phyloP scores from a whole-genome alignment of 2,797 vertebrate species.

The Myotis daubentonii region DNA sequence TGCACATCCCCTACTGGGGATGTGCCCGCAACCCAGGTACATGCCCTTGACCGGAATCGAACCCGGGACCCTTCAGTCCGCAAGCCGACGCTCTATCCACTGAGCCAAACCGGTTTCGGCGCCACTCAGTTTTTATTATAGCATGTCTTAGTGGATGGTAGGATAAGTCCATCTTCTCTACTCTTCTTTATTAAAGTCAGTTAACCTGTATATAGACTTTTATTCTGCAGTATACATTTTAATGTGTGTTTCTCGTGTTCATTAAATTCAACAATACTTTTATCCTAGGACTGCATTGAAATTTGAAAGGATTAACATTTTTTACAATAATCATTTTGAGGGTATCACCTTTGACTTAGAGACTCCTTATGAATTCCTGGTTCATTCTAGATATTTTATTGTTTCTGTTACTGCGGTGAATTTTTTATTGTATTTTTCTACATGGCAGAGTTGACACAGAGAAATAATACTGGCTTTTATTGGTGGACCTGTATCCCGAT shows the following conservation, averaged over 20 bases:
- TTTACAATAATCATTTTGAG: constrained; percentile 48
- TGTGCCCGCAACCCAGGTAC: too few relatives aligned
- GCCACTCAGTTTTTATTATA: constrained; percentile 12
- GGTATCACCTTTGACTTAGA: constrained; percentile 14
- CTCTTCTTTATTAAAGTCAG: constrained; percentile 35
- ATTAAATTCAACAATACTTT: constrained; percentile 51
- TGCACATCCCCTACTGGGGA: too few relatives aligned
- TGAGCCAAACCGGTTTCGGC: too few relatives aligned
- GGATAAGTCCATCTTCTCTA: not conserved
- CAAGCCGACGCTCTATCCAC: too few relatives aligned
- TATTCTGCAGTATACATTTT: constrained; percentile 46
- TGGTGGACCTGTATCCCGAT: not conserved
- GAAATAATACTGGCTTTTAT: constrained; percentile 18
- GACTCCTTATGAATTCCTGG: not conserved
- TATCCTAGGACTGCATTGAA: constrained; percentile 35
- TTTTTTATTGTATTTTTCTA: constrained; percentile 15
- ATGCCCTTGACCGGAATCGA: too few relatives aligned
- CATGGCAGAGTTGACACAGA: not conserved
- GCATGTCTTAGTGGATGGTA: not conserved
- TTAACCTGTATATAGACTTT: constrained; percentile 2
- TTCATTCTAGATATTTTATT: constrained; percentile 31
- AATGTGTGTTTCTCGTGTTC: constrained; percentile 37
- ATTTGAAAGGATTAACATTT: constrained; percentile 58
- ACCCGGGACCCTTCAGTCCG: too few relatives aligned
- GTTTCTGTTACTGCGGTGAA: constrained; percentile 19